phyloP scores from a whole-genome alignment of 2,888 invertebrate species.

The Esperia sulphurella region DNA sequence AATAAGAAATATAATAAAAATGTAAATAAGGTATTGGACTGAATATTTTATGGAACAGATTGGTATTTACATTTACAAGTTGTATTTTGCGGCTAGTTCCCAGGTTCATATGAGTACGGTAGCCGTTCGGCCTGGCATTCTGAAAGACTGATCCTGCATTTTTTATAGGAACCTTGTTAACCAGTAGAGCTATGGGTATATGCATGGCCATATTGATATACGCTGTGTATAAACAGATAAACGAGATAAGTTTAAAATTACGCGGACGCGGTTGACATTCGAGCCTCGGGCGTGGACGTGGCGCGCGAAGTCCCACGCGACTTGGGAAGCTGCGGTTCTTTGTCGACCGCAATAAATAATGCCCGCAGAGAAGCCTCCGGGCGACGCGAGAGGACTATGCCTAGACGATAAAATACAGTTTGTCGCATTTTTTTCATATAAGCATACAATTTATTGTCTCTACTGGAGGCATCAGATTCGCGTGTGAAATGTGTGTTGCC shows the following conservation, averaged over 20 bases:
- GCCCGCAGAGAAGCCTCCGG: slow-evolving; percentile 28
- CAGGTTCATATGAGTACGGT: slow-evolving; percentile 11
- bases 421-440: slow-evolving; percentile 55
- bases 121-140: slow-evolving; percentile 3
- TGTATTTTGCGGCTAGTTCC: slow-evolving; percentile 18
- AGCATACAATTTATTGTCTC: slow-evolving; percentile 55
- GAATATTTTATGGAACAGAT: slow-evolving; percentile 42
- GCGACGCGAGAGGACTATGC: slow-evolving; percentile 32
- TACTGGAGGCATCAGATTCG: slow-evolving; percentile 52
- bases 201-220: slow-evolving; percentile 28
- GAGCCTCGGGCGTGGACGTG: slow-evolving; percentile 43
- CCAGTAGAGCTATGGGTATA: slow-evolving; percentile 29
- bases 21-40: slow-evolving; percentile 37
- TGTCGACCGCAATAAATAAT: slow-evolving; percentile 44
- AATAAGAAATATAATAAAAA: slow-evolving; percentile 39
- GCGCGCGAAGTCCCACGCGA: slow-evolving; percentile 43
- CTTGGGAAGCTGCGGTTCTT: slow-evolving; percentile 63
- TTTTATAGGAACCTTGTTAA: slow-evolving; percentile 19
- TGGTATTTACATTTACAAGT: slow-evolving; percentile 18
- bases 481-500: slow-evolving; percentile 53
- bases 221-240: slow-evolving; percentile 24
- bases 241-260: slow-evolving; percentile 52
- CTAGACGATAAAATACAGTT: slow-evolving; percentile 52
- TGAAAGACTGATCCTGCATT: slow-evolving; percentile 8
- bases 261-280: slow-evolving; percentile 61